Conservation (phyloP, 1,140 invertebrate species). For the Schlechtendalia chinensis region DNA sequence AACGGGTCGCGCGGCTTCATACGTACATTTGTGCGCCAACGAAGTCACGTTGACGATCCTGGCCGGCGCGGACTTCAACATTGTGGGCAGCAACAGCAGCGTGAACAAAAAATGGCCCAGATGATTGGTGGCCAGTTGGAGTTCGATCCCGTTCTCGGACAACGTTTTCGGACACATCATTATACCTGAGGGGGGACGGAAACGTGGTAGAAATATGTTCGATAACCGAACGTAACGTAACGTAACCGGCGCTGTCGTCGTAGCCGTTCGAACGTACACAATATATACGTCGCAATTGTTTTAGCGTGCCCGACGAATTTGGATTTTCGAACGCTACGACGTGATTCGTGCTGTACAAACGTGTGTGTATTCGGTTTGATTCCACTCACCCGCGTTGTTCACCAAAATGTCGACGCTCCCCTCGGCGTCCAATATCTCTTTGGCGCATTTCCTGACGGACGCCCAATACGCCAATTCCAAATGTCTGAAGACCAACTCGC, state of each 20-base stretch:
- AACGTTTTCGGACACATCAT: slow-evolving; percentile 53
- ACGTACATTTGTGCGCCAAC: slow-evolving; percentile 59
- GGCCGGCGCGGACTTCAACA: slow-evolving; percentile 63
- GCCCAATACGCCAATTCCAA: slow-evolving; percentile 70
- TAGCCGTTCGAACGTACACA: no score
- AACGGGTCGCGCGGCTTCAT: no score
- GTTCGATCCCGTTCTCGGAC: slow-evolving; percentile 78
- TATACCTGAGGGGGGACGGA: slow-evolving; percentile 51
- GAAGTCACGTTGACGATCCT: slow-evolving; percentile 72
- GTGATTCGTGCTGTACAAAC: no score
- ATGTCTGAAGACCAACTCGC: slow-evolving; percentile 62
- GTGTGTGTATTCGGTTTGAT: no score
- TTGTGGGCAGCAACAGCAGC: slow-evolving; percentile 67
- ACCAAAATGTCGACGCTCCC: slow-evolving; percentile 54
- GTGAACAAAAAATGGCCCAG: slow-evolving; percentile 84
- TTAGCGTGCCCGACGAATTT: no score
- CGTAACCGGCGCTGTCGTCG: no score
- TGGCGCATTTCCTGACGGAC: slow-evolving; percentile 54
- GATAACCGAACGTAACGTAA: no score
- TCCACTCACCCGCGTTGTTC: slow-evolving; percentile 55
- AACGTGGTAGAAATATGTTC: no score
- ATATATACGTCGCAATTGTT: no score
- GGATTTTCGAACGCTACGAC: no score
- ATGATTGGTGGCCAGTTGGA: slow-evolving; percentile 75
- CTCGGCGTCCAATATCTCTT: slow-evolving; percentile 51